These are phyloP conservation scores for Sitta europaea DNA, from an alignment of 2,113 vertebrate genomes.

Conservation along the genomic window DNA sequence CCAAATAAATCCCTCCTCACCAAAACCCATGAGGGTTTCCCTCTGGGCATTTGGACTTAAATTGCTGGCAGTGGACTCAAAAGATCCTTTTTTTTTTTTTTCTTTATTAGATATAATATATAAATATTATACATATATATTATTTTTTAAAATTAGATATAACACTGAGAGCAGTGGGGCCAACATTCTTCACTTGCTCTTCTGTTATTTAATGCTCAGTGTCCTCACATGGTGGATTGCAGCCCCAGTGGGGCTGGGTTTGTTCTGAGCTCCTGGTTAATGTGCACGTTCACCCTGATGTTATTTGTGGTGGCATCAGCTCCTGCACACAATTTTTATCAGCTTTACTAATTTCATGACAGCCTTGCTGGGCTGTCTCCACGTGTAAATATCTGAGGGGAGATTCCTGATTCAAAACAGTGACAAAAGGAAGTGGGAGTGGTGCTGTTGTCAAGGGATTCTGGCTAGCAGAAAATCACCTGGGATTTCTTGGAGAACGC, in stretches of 20 bases:
- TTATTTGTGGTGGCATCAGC: neutral
- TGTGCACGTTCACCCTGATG: neutral
- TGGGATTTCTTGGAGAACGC: neutral
- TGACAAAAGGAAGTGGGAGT: neutral
- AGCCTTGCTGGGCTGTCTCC: neutral
- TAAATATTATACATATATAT: too few species aligned
- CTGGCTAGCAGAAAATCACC: neutral
- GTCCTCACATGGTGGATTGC: neutral
- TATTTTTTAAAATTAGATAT: too few species aligned
- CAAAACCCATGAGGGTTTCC: neutral
- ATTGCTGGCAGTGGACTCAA: neutral
- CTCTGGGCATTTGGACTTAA: neutral
- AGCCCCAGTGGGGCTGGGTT: neutral
- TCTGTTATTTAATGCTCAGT: neutral
- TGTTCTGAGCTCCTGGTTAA: neutral
- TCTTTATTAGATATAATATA: too few species aligned
- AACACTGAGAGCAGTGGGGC: neutral
- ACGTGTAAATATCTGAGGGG: neutral
- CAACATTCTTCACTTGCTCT: neutral
- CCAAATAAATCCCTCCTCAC: neutral
- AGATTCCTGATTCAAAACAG: neutral
- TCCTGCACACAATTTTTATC: neutral
- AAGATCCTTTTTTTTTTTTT: neutral
- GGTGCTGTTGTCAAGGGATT: neutral
- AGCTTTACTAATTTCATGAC: neutral